phyloP scores from a whole-genome alignment of 2,113 vertebrate species.

The Daphoenositta chrysoptera region DNA sequence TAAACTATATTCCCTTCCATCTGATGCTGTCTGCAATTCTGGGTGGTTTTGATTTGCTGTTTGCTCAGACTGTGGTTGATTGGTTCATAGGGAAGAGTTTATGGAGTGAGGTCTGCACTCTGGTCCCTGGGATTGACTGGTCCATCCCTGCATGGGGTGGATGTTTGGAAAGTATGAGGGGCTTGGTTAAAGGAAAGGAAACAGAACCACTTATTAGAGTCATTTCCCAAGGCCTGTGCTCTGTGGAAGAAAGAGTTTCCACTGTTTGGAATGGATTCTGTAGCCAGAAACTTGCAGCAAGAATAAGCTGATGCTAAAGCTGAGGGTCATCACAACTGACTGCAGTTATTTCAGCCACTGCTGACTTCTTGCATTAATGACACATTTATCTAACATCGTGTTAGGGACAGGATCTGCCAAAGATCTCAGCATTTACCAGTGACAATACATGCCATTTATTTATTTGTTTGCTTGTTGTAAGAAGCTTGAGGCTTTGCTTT shows the following conservation, averaged over 20 bases:
- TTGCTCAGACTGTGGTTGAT: not conserved
- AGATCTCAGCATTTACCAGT: not conserved
- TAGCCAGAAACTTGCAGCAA: not conserved
- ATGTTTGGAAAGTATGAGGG: not conserved
- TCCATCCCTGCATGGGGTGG: not conserved
- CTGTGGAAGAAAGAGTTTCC: not conserved
- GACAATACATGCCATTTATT: not conserved
- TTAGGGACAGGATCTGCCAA: not conserved
- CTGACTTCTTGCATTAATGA: not conserved
- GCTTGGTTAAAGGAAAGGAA: not conserved
- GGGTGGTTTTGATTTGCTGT: not conserved
- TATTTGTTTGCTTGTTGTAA: not conserved
- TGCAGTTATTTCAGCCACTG: not conserved
- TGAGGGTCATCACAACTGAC: not conserved
- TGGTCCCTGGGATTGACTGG: not conserved
- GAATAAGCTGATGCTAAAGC: not conserved
- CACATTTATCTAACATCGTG: accelerated
- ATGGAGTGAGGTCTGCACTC: not conserved
- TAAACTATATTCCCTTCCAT: not conserved
- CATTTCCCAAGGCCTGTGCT: not conserved
- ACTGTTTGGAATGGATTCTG: not conserved
- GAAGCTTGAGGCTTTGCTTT: not conserved
- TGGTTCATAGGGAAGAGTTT: not conserved
- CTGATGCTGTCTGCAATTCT: not conserved
- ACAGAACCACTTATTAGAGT: not conserved